A percentile compares a stretch with the other conserved stretches of the same genome.
phyloP scores from a whole-genome alignment of 2,888 invertebrate genomes.

The Acanthosoma haemorrhoidale region DNA sequence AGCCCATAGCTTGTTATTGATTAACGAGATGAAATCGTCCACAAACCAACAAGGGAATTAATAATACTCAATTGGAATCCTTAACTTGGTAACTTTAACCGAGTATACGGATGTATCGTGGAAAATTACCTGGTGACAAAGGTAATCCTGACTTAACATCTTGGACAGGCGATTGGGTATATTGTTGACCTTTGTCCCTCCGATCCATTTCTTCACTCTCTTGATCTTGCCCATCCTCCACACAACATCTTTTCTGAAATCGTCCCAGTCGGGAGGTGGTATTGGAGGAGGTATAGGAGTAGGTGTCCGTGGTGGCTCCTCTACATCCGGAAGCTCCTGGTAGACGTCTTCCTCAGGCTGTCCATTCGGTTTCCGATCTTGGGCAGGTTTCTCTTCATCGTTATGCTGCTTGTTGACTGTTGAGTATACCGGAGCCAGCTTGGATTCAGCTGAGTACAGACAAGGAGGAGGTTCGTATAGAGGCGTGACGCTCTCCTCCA shows the following conservation, averaged over 20 bases:
- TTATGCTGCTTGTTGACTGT: slow-evolving; percentile 29
- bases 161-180: slow-evolving; percentile 20
- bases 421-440: slow-evolving; percentile 33
- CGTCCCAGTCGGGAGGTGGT: slow-evolving; percentile 23
- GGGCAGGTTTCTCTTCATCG: background rate
- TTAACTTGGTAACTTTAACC: too few species aligned
- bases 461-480: slow-evolving; percentile 17
- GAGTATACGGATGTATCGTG: too few species aligned
- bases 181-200: slow-evolving; percentile 1
- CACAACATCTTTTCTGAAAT: background rate
- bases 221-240: slow-evolving; percentile 21
- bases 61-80: too few species aligned
- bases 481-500: slow-evolving; percentile 30
- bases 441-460: slow-evolving; percentile 22
- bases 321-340: background rate
- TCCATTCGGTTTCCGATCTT: too few species aligned
- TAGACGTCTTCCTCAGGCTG: background rate
- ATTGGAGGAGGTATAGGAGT: slow-evolving; percentile 17
- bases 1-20: too few species aligned
- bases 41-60: too few species aligned
- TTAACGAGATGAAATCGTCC: too few species aligned
- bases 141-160: slow-evolving; percentile 27
- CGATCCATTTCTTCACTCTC: slow-evolving; percentile 21
- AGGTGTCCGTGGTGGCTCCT: background rate
- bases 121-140: slow-evolving; percentile 32